These are phyloP conservation scores for Drosophila diplacantha DNA, from an alignment of 2,888 invertebrate genomes.

Conservation along the genomic window DNA sequence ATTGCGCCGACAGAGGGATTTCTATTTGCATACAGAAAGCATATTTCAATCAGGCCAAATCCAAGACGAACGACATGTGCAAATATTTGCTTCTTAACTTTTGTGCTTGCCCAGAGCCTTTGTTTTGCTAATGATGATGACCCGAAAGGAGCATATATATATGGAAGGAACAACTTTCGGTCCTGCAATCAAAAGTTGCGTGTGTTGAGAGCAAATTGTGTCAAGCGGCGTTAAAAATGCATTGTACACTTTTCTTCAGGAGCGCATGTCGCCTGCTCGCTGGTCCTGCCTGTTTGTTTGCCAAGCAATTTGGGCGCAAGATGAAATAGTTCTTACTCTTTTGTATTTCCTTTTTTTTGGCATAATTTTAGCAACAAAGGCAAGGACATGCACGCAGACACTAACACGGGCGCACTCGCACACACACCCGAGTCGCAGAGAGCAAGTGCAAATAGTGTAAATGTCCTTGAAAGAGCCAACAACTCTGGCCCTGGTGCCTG, in stretches of 20 bases:
- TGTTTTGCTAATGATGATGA: constrained; percentile 31
- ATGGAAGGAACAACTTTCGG: constrained; percentile 13
- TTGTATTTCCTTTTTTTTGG: constrained; percentile 20
- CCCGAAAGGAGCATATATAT: constrained; percentile 15
- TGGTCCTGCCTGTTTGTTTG: constrained; percentile 52
- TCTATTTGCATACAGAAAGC: constrained; percentile 25
- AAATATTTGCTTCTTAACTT: constrained; percentile 36
- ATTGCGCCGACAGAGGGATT: constrained; percentile 1
- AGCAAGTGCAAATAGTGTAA: constrained; percentile 65
- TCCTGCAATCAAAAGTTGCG: constrained; percentile 47
- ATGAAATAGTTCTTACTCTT: constrained; percentile 21
- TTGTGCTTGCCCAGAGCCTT: constrained; percentile 30
- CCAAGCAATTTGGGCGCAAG: constrained; percentile 48
- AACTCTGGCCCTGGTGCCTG: constrained; percentile 48
- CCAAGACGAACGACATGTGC: constrained; percentile 21
- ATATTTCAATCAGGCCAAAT: constrained; percentile 30
- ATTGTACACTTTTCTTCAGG: constrained; percentile 30
- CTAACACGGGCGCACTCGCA: constrained; percentile 12
- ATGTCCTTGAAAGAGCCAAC: constrained; percentile 68
- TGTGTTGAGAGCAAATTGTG: constrained; percentile 21
- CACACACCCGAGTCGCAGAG: constrained; percentile 35
- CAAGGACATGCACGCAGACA: constrained; percentile 40
- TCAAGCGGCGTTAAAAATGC: constrained; percentile 47
- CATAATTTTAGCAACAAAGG: constrained; percentile 45
- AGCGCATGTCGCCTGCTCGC: constrained; percentile 24